Evolutionary conservation across 2,797 vertebrate genomes (phyloP).

Genomic region (Amphiprion clarkii): DNA sequence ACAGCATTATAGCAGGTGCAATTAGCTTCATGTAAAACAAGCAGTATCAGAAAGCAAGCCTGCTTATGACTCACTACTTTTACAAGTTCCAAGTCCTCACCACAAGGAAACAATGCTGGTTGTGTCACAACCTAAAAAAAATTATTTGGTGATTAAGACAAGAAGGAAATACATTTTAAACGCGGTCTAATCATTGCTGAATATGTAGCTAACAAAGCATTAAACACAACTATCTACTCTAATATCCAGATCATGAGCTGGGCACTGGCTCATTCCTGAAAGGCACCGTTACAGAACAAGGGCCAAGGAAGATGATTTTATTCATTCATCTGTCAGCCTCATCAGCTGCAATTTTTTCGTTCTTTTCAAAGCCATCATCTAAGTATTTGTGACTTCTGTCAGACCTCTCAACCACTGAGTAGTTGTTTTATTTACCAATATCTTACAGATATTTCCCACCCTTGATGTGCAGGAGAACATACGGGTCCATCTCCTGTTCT

Average conservation of each 20-base stretch:
- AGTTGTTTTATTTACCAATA: not conserved
- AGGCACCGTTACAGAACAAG: slow-evolving; percentile 73
- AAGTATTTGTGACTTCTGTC: not conserved
- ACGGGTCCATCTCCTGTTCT: slow-evolving; percentile 11
- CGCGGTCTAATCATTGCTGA: slow-evolving; percentile 2
- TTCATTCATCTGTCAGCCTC: not conserved
- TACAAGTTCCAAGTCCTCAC: not conserved
- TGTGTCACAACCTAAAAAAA: not conserved
- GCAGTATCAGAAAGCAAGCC: not conserved
- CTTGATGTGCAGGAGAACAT: not conserved
- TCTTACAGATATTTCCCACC: not conserved
- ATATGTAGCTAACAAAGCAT: slow-evolving; percentile 8
- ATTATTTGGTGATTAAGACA: not conserved
- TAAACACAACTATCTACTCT: slow-evolving; percentile 7
- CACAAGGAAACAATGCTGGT: not conserved
- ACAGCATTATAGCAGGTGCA: not conserved
- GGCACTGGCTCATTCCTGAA: slow-evolving; percentile 46
- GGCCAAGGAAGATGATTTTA: slow-evolving; percentile 22
- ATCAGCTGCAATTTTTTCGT: slow-evolving; percentile 8
- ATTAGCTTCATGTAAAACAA: not conserved
- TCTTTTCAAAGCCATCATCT: not conserved
- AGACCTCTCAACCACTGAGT: not conserved
- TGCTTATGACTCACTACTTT: not conserved
- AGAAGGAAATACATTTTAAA: not conserved
- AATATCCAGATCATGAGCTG: slow-evolving; percentile 19